A percentile compares a stretch with the other conserved stretches of the same genome.
These are phyloP conservation scores for Characodon lateralis DNA, from an alignment of 2,797 vertebrate species.

Conservation along the genomic window DNA sequence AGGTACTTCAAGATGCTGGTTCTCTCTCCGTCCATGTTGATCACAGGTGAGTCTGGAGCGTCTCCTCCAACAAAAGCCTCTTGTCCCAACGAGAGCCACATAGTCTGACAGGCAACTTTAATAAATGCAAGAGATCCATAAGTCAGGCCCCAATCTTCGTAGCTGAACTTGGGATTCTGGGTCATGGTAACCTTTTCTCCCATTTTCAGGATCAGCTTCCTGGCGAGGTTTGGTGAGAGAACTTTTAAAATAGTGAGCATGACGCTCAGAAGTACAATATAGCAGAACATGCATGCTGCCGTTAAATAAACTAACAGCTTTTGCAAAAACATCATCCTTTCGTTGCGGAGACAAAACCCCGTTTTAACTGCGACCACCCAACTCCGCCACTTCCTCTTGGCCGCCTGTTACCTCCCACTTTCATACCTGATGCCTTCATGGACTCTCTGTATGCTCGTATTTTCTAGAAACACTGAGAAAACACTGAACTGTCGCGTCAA, in stretches of 20 bases:
- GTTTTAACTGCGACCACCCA: too few species aligned
- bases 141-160: conserved; percentile 88
- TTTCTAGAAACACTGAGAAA: neutral
- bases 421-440: conserved; percentile 41
- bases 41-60: conserved; percentile 86
- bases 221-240: conserved; percentile 78
- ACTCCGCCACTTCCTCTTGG: neutral
- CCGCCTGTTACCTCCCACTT: conserved; percentile 23
- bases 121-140: conserved; percentile 79
- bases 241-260: conserved; percentile 60
- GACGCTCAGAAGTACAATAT: neutral
- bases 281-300: conserved; percentile 17
- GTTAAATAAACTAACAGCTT: conserved; percentile 50
- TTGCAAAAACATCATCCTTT: conserved; percentile 50
- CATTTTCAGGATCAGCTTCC: conserved; percentile 77
- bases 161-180: conserved; percentile 83
- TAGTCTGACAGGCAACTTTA: conserved; percentile 68
- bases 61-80: conserved; percentile 77
- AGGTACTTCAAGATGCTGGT: conserved; percentile 80
- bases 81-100: conserved; percentile 85
- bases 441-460: conserved; percentile 18
- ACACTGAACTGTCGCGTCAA: too few species aligned
- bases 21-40: conserved; percentile 69
- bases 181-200: conserved; percentile 78
- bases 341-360: neutral